Percentiles rank a stretch among this genome's conserved stretches.
Evolutionary conservation across 1,140 invertebrate genomes (phyloP).

Genomic region (Hyposmocoma kahamanoa): DNA sequence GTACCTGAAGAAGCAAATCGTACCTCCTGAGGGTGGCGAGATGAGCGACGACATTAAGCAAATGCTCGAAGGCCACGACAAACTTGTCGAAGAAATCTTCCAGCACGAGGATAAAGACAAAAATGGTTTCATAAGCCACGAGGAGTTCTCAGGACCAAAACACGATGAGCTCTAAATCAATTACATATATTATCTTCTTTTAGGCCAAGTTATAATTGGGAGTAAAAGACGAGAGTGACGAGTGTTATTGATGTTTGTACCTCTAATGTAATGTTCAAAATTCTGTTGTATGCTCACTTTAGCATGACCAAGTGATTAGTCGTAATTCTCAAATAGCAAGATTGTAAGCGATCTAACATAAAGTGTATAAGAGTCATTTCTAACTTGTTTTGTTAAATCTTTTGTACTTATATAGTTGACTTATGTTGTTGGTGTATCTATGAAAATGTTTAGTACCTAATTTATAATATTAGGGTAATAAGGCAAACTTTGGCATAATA

Average conservation of each 20-base stretch:
- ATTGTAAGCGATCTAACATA: background rate
- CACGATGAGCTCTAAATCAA: conserved; percentile 98
- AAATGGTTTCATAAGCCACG: conserved; percentile 95
- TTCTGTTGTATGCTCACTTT: background rate
- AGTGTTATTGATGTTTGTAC: too few relatives aligned
- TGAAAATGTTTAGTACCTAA: conserved; percentile 36
- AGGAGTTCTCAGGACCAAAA: conserved; percentile 97
- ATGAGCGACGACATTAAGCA: conserved; percentile 86
- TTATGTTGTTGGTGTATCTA: conserved; percentile 36
- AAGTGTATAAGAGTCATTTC: conserved; percentile 1
- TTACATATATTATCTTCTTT: too few relatives aligned
- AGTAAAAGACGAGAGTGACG: too few relatives aligned
- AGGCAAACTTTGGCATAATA: too few relatives aligned
- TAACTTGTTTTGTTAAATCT: conserved; percentile 28
- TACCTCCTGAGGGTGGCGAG: conserved; percentile 81
- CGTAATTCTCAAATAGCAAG: background rate
- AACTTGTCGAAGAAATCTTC: conserved; percentile 96
- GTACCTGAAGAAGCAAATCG: conserved; percentile 93
- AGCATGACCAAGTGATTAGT: background rate
- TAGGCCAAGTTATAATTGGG: too few relatives aligned
- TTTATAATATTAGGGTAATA: too few relatives aligned
- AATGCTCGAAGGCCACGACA: conserved; percentile 92
- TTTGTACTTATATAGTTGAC: conserved; percentile 40
- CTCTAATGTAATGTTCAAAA: too few relatives aligned
- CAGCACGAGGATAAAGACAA: conserved; percentile 97